phyloP scores from a whole-genome alignment of 2,113 vertebrate genomes.

The Crypturellus undulatus region DNA sequence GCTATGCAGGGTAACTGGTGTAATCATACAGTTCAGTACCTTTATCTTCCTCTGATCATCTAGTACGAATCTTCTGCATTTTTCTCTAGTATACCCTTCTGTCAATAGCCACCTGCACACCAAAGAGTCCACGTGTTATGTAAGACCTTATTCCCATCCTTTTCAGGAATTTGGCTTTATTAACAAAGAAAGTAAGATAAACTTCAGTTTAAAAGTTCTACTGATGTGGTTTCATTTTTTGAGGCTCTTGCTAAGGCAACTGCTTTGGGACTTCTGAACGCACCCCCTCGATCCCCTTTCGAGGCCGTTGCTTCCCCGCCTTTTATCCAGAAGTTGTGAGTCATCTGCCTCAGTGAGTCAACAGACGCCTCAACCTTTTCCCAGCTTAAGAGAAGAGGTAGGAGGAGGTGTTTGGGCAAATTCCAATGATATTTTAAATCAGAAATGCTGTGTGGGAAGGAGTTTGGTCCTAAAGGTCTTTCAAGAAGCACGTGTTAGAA shows the following conservation, averaged over 20 bases:
- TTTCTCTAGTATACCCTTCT: background rate
- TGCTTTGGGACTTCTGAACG: conserved; percentile 21
- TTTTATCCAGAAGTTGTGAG: conserved; percentile 37
- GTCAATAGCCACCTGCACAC: background rate
- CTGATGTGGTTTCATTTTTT: conserved; percentile 8
- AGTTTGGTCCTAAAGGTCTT: conserved; percentile 31
- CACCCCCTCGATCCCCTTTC: conserved; percentile 49
- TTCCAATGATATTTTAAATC: conserved; percentile 42
- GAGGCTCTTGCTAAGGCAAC: conserved; percentile 24
- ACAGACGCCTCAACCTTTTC: conserved; percentile 50
- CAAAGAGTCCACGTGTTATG: background rate
- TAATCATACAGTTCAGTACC: background rate
- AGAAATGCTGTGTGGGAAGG: background rate
- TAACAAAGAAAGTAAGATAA: conserved; percentile 3
- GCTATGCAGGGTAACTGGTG: background rate
- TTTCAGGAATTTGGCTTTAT: background rate
- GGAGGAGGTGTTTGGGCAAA: conserved; percentile 13
- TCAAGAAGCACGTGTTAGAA: background rate
- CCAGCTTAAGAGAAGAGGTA: conserved; percentile 27
- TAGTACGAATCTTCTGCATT: background rate
- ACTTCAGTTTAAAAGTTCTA: background rate
- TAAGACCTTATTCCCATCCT: background rate
- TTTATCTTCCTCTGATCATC: background rate
- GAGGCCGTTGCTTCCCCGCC: conserved; percentile 42
- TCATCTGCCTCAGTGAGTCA: conserved; percentile 32